These are phyloP conservation scores for Leptopilina syphax DNA, from an alignment of 2,888 invertebrate species.

Conservation along the genomic window DNA sequence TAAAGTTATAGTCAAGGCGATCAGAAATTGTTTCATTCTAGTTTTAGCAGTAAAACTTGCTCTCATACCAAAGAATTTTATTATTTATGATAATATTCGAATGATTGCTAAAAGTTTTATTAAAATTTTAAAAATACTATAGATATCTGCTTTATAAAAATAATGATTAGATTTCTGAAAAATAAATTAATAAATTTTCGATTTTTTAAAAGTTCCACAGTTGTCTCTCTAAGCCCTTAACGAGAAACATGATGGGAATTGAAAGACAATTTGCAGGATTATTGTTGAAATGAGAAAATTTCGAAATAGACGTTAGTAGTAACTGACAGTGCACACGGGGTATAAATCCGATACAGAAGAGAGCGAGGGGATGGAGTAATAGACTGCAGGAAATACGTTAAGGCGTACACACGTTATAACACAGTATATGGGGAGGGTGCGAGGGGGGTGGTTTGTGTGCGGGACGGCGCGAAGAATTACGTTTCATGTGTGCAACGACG, in stretches of 20 bases:
- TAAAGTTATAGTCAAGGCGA: no score
- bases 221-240: no score
- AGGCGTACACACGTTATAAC: conserved; percentile 43
- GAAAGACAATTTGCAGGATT: conserved; percentile 1
- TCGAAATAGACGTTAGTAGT: conserved; percentile 29
- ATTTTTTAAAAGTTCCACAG: no score
- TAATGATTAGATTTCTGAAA: no score
- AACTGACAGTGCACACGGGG: neutral
- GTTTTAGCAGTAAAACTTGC: no score
- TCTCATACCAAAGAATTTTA: no score
- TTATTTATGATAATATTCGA: no score
- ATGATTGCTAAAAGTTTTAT: no score
- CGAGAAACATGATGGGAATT: neutral
- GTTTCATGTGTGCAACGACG: conserved; percentile 55
- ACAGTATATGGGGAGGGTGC: conserved; percentile 45
- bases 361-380: conserved; percentile 43
- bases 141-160: no score
- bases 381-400: conserved; percentile 49
- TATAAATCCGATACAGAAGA: conserved; percentile 17
- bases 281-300: conserved; percentile 7
- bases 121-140: no score
- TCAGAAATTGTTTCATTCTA: no score
- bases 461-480: conserved; percentile 57
- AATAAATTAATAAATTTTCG: no score
- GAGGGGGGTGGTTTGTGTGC: conserved; percentile 56